phyloP scores from a whole-genome alignment of 2,113 vertebrate genomes.

The Indri indri region DNA sequence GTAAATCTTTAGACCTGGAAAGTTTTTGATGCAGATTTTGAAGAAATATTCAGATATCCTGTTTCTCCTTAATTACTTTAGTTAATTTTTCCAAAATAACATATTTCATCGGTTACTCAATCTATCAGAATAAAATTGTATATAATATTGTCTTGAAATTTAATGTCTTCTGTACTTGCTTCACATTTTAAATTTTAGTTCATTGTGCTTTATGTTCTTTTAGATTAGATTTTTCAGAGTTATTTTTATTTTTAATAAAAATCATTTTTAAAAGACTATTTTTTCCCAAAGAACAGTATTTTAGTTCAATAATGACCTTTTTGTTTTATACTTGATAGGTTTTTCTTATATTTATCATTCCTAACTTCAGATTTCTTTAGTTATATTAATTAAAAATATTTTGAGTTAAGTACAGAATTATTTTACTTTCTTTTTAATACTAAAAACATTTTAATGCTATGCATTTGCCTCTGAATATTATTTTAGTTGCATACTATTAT shows the following conservation, averaged over 20 bases:
- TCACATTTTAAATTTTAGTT: slow-evolving; percentile 1
- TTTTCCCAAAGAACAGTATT: not conserved
- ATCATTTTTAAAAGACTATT: not conserved
- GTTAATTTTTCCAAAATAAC: not conserved
- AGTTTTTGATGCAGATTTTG: not conserved
- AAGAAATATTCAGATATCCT: not conserved
- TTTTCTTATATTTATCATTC: slow-evolving; percentile 8
- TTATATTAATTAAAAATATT: not conserved
- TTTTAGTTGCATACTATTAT: slow-evolving; percentile 36
- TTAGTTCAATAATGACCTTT: not conserved
- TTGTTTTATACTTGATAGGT: not conserved
- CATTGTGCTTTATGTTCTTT: not conserved
- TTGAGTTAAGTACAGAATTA: not conserved
- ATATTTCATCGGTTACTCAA: not conserved
- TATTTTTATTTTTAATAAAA: slow-evolving; percentile 47
- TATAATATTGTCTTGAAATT: not conserved
- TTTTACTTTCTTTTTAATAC: not conserved
- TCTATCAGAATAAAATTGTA: not conserved
- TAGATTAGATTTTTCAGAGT: not conserved
- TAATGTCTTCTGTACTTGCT: not conserved
- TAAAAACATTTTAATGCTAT: slow-evolving; percentile 26
- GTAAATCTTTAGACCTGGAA: not conserved
- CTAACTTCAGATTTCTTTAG: not conserved
- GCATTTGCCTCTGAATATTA: slow-evolving; percentile 53
- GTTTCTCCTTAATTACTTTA: not conserved